Evolutionary conservation across 1,140 invertebrate species (phyloP).

Genomic region (Zaprionus inermis): DNA sequence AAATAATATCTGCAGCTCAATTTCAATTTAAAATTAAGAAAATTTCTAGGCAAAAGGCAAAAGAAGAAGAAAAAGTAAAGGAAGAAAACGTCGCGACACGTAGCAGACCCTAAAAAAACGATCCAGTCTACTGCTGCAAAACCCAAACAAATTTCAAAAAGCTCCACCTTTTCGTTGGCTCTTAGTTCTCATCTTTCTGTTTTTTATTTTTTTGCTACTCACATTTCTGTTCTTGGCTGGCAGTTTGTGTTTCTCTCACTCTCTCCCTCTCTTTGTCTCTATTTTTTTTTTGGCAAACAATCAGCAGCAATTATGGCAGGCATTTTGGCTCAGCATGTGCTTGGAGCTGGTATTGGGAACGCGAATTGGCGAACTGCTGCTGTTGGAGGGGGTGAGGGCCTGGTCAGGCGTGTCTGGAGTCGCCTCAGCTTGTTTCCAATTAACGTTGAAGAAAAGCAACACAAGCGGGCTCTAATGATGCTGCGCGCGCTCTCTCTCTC

Average conservation of each 20-base stretch:
- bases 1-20: slow-evolving; percentile 37
- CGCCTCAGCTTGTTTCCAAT: slow-evolving; percentile 50
- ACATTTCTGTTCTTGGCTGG: slow-evolving; percentile 33
- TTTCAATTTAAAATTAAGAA: slow-evolving; percentile 44
- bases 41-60: slow-evolving; percentile 12
- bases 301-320: slow-evolving; percentile 70
- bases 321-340: slow-evolving; percentile 20
- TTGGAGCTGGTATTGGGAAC: not conserved
- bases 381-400: not conserved
- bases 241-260: slow-evolving; percentile 4
- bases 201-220: slow-evolving; percentile 24
- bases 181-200: slow-evolving; percentile 7
- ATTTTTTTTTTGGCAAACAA: slow-evolving; percentile 68
- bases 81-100: slow-evolving; percentile 23
- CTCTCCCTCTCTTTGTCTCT: not conserved
- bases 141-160: slow-evolving; percentile 18
- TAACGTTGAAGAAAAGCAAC: slow-evolving; percentile 60
- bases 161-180: not conserved
- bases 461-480: slow-evolving; percentile 71
- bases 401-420: not conserved
- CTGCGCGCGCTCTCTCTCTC: slow-evolving; percentile 1
- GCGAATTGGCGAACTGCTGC: not conserved
- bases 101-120: slow-evolving; percentile 27
- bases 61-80: not conserved
- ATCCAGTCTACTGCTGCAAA: not conserved